These are phyloP conservation scores for Anthopleura sola DNA, from an alignment of 64 coral and sea anemone genomes.

Conservation along the genomic window DNA sequence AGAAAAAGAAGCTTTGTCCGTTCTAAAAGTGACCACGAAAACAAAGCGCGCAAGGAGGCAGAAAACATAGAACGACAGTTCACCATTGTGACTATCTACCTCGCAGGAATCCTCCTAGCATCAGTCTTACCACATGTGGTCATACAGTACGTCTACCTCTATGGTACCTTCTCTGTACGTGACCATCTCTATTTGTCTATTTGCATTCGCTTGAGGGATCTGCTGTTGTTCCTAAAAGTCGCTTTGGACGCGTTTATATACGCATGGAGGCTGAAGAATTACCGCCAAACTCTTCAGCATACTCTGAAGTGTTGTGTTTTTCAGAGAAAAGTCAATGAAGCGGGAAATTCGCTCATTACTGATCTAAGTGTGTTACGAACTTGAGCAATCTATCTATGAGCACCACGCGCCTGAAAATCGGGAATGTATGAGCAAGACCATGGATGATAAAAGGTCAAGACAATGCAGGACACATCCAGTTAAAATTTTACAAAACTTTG, in stretches of 20 bases:
- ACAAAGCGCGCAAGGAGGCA: not conserved
- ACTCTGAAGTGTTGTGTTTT: not conserved
- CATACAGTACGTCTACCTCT: conserved; percentile 50
- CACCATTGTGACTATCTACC: conserved; percentile 73
- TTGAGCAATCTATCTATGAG: no score
- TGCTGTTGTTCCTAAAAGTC: conserved; percentile 83
- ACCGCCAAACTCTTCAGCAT: conserved; percentile 43
- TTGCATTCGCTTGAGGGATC: conserved; percentile 60
- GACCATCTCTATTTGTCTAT: conserved; percentile 35
- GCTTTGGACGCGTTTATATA: conserved; percentile 82
- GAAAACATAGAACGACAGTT: conserved; percentile 78
- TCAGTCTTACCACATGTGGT: conserved; percentile 81
- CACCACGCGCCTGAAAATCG: no score
- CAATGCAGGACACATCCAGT: no score
- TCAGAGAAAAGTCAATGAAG: not conserved
- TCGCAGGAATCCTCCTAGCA: conserved; percentile 62
- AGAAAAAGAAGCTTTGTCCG: not conserved
- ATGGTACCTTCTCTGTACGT: conserved; percentile 4
- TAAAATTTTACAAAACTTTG: no score
- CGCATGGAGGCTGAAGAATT: conserved; percentile 72
- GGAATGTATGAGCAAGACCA: no score
- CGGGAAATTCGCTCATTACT: not conserved
- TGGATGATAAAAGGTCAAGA: no score
- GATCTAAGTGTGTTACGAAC: no score
- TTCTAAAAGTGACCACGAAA: not conserved